Base-by-base conservation (phyloP, 2,888 invertebrate genomes). In the Drosophila peninsularis region DNA sequence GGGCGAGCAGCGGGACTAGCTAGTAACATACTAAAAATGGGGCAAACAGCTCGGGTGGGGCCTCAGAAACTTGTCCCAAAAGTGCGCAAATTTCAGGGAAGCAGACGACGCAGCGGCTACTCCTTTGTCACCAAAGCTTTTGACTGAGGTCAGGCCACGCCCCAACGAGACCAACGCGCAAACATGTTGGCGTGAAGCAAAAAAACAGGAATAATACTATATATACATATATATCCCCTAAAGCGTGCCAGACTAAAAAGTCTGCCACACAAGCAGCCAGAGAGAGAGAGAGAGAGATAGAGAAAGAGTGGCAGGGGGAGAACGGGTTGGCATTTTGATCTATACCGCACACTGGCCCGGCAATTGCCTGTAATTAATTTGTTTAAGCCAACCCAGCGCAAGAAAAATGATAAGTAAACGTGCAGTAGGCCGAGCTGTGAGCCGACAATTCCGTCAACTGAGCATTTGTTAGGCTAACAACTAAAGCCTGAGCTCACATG, bases 121-220 rank as follows among this genome's bases (percentile, higher is more conserved):
- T 45, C 49, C 70, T 50, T 49, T 60, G 42, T 52, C 42, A 53
- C 62, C 52, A 42, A 63, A 64, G 64, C 64, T 34, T 66, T 58
- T 49, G 49, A 69, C 63, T 58, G 55, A 77, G 75, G 69, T 75
- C 78, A 66, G 68, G 34, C 69, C 41, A 67, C 78, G 75, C 80
- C 80, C 81, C 66, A 47, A 9, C 24, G 78, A 73, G 78, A 66
- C 74, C 56, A 42, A 9, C 45, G n/a, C 44, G 45, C 70, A 55
- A 65, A 61, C 71, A 67, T 52, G 71, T 55, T 71, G 61, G 53
- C 47, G 60, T 54, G 24, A 60, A 63, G 69, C 50, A 41, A 53
- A 47, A 53, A 42, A 44, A 65, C 41, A 58, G 5, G 5, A 9
- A 3, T 5, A 7, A 10, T 17, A 55, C 13, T 27, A 39, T 24